Evolutionary conservation across 2,888 invertebrate genomes (phyloP).

Genomic region (Drosophila melanocephala): DNA sequence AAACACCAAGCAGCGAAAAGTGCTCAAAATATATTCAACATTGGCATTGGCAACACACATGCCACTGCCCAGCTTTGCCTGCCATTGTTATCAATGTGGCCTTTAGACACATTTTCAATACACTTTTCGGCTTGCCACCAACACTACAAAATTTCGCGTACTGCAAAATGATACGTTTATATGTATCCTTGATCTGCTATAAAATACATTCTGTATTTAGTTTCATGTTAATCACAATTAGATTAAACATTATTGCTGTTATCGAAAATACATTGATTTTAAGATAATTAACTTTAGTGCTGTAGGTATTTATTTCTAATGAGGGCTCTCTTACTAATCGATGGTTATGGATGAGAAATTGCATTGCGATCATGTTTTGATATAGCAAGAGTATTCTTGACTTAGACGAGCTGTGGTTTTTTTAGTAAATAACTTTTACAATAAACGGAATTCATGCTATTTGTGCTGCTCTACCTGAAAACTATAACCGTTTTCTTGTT

Average conservation of each 20-base stretch:
- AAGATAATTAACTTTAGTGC: neutral
- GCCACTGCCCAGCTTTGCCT: conserved; percentile 9
- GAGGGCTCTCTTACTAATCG: neutral
- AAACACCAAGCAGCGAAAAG: conserved; percentile 30
- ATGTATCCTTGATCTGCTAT: no score
- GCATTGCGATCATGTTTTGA: neutral
- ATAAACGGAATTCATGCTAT: no score
- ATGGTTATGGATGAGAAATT: neutral
- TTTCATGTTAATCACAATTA: neutral
- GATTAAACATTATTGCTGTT: neutral
- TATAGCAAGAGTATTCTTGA: neutral
- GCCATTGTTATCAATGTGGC: conserved; percentile 35
- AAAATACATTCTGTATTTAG: neutral
- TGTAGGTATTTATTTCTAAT: neutral
- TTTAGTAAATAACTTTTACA: neutral
- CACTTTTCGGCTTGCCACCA: neutral
- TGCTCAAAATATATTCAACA: conserved; percentile 47
- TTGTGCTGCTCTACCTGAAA: neutral
- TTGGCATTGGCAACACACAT: conserved; percentile 30
- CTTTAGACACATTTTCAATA: conserved; percentile 27
- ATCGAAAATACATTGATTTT: neutral
- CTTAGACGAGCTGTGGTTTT: neutral
- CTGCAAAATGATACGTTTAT: neutral
- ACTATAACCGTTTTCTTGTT: neutral
- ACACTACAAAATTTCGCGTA: neutral